A percentile compares a stretch with the other conserved stretches of the same genome.
phyloP scores from a whole-genome alignment of 2,797 vertebrate genomes.

The Gallinago nigripennis region DNA sequence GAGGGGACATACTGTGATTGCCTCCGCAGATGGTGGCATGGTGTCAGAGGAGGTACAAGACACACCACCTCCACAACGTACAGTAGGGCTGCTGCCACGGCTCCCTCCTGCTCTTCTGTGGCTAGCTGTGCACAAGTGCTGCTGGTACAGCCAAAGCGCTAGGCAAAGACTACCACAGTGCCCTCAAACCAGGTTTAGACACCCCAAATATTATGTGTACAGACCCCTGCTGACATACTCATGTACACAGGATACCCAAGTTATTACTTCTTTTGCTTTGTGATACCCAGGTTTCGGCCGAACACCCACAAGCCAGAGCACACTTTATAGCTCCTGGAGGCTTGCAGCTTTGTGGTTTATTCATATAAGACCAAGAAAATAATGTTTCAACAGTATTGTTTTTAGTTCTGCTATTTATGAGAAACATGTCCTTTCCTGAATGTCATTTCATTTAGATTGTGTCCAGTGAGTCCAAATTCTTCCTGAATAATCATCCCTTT shows the following conservation, averaged over 20 bases:
- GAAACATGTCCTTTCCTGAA: neutral
- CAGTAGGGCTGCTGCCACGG: rapidly evolving
- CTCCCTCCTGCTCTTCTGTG: neutral
- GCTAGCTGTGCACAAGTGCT: neutral
- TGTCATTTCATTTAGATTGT: neutral
- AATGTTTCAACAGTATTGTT: neutral
- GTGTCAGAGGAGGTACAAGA: neutral
- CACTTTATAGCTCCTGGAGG: neutral
- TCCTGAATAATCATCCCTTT: neutral
- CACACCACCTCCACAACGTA: rapidly evolving
- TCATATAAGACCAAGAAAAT: neutral
- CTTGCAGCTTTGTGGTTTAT: neutral
- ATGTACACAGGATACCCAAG: neutral
- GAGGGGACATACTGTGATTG: neutral
- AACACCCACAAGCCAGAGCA: neutral
- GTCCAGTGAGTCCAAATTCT: neutral
- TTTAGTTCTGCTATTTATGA: neutral
- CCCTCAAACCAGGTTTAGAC: neutral
- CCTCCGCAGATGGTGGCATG: neutral
- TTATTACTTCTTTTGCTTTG: neutral
- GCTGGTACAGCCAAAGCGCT: rapidly evolving
- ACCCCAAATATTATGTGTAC: neutral
- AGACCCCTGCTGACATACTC: neutral
- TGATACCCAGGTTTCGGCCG: neutral
- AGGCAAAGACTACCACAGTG: neutral